These are phyloP conservation scores for Lasioglossum zephyrum DNA, from an alignment of 2,888 invertebrate species.

Conservation along the genomic window DNA sequence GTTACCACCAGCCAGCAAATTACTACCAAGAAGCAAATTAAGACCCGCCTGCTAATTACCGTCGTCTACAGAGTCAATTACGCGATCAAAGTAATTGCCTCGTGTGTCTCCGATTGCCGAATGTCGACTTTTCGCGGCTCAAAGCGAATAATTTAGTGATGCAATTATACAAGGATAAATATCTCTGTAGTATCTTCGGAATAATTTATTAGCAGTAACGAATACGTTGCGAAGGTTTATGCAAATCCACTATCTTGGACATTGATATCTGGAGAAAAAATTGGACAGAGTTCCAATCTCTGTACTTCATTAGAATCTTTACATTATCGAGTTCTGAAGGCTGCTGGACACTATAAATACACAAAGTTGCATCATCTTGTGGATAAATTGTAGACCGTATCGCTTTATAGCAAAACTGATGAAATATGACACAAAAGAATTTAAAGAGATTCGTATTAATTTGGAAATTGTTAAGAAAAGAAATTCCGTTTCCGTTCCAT, in stretches of 20 bases:
- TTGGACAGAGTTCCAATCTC: neutral
- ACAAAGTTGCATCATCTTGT: neutral
- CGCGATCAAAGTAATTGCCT: slow-evolving; percentile 31
- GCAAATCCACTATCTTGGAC: neutral
- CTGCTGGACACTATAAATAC: neutral
- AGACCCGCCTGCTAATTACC: slow-evolving; percentile 31
- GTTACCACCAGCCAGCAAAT: neutral
- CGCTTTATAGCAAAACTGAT: neutral
- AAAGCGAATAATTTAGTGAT: slow-evolving; percentile 48
- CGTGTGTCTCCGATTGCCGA: slow-evolving; percentile 27
- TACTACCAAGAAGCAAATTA: slow-evolving; percentile 17
- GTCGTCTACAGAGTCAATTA: slow-evolving; percentile 37
- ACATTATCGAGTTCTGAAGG: neutral
- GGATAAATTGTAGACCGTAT: neutral
- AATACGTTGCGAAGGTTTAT: neutral
- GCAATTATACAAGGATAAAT: neutral
- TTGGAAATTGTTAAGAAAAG: neutral
- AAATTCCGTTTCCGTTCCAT: neutral
- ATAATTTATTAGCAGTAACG: neutral
- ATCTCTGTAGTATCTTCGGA: neutral
- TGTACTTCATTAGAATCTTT: neutral
- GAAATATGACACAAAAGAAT: neutral
- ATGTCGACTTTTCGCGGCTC: slow-evolving; percentile 30
- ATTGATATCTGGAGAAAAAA: neutral
- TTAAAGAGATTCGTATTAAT: neutral